Base-by-base conservation (phyloP, 2,797 vertebrate species). In the Perodicticus potto region DNA sequence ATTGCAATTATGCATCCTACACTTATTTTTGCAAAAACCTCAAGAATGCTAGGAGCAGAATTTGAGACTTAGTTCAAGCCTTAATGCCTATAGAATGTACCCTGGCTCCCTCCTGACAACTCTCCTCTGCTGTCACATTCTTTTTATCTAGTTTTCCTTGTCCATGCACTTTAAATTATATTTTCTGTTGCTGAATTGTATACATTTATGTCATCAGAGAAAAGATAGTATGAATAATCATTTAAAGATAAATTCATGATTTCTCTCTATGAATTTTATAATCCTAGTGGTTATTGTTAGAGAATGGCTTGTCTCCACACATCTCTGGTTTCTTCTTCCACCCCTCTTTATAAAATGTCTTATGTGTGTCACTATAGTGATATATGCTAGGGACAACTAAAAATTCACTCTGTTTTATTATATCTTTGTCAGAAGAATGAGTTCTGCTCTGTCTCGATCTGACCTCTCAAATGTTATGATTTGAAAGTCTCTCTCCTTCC, bases 401-500 rank as follows among this genome's bases (percentile, higher is more conserved):
- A 97, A 95, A 92, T 95, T 86, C 84, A 95, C 94, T 96, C 91
- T 86, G 27, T 92, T 81, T 91, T 96, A 63, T 93, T 95, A 93
- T 40, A 91, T 95, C 78, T 97, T 96, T 97, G 93, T 94, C 76
- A 94, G 86, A 91, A 96, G 65, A 97, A 96, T 94, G 80, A 93
- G 95, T 95, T 91, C 85, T 86, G 14, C 40, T 86, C 82, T 91
- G 43, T 97, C 93, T 96, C 77, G 77, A 17, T 93, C 89, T 94
- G 93, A 96, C 91, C 97, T 93, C 85, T 96, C 12, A 7, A 93
- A 92, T 96, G 69, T 45, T 95, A 92, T 29, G 63, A 78, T 96
- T 87, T 93, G 95, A 97, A 96, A 96, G 32, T 89, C 67, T 65
- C 45, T 96, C 40, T 94, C 70, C 61, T 95, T 96, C 76, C 94